Conservation (phyloP, 2,113 vertebrate species). For the Pterophyllum scalare region DNA sequence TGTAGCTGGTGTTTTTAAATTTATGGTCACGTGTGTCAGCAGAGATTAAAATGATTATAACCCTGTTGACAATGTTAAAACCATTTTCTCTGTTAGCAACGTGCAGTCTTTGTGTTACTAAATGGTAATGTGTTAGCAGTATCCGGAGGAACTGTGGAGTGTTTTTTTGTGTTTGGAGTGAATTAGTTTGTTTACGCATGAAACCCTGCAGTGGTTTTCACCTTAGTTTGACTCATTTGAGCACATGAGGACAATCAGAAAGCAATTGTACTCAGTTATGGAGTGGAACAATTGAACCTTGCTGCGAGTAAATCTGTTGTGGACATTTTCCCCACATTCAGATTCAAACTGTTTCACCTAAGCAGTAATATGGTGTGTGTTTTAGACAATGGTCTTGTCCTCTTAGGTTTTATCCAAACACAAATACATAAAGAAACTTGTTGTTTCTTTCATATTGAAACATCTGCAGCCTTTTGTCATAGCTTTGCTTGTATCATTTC, state of each 20-base stretch:
- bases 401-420: constrained; percentile 12
- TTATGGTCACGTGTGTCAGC: not conserved
- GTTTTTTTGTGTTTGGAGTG: constrained; percentile 15
- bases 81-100: not conserved
- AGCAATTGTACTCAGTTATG: constrained; percentile 36
- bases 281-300: constrained; percentile 31
- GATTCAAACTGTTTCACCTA: constrained; percentile 17
- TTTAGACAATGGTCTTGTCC: not conserved
- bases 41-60: not conserved
- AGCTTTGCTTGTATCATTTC: not conserved
- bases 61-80: not conserved
- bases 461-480: not conserved
- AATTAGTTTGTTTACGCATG: constrained; percentile 33
- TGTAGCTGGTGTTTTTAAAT: not conserved
- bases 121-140: constrained; percentile 10
- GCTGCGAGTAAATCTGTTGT: constrained; percentile 30
- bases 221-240: constrained; percentile 38
- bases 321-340: constrained; percentile 32
- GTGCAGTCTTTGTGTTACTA: constrained; percentile 13
- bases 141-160: not conserved
- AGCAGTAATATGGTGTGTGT: not conserved
- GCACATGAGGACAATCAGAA: constrained; percentile 46
- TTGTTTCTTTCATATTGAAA: not conserved
- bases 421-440: not conserved
- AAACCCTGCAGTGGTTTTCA: constrained; percentile 47